These are phyloP conservation scores for Caenorhabditis inopinata DNA, from an alignment of 1,140 invertebrate species.

Conservation along the genomic window DNA sequence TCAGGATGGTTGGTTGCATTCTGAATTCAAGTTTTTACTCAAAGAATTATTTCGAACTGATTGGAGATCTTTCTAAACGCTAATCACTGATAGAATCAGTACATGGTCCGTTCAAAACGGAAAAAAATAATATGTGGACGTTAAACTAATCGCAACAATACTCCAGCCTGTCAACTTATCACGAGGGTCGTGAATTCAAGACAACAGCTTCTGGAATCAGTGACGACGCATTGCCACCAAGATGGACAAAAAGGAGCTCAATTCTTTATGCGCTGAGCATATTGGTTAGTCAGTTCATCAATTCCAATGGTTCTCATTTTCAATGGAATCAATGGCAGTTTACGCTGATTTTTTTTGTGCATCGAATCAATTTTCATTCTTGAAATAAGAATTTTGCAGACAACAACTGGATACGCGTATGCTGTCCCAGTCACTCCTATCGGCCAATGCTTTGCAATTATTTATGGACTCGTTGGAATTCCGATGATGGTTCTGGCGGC, in stretches of 20 bases:
- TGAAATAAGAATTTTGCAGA: slow-evolving; percentile 31
- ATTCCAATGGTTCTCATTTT: neutral
- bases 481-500: slow-evolving; percentile 55
- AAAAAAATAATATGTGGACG: no score
- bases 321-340: no score
- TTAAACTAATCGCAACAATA: no score
- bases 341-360: no score
- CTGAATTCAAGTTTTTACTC: no score
- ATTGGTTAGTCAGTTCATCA: slow-evolving; percentile 44
- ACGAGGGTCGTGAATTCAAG: slow-evolving; percentile 1
- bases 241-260: slow-evolving; percentile 59
- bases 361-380: neutral
- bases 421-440: slow-evolving; percentile 45
- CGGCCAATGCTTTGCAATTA: slow-evolving; percentile 46
- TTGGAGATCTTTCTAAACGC: neutral
- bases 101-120: no score
- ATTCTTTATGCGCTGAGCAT: slow-evolving; percentile 65
- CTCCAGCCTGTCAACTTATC: neutral
- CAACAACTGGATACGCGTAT: slow-evolving; percentile 51
- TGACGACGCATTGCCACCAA: slow-evolving; percentile 33
- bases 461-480: slow-evolving; percentile 52
- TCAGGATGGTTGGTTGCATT: no score
- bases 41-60: no score
- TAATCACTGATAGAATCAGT: no score
- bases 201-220: neutral